Evolutionary conservation across 2,888 invertebrate species (phyloP).

Genomic region (Conus canariensis): DNA sequence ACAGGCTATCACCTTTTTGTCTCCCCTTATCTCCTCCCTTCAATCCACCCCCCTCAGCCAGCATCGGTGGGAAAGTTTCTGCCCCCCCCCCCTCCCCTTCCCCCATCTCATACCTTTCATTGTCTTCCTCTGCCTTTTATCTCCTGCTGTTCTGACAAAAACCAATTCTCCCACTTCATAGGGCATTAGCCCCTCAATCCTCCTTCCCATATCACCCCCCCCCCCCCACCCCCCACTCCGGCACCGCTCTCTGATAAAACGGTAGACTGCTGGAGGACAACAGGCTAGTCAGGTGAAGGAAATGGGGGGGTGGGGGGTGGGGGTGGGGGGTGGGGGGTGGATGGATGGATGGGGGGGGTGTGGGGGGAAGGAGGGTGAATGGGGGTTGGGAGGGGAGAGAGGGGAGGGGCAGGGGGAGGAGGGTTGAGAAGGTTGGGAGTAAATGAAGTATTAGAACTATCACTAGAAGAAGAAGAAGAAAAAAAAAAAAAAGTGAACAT

Average conservation of each 20-base stretch:
- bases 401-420: not conserved
- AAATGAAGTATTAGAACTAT: too few relatives aligned
- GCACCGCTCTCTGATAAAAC: not conserved
- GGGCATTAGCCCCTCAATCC: not conserved
- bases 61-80: not conserved
- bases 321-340: not conserved
- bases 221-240: not conserved
- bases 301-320: not conserved
- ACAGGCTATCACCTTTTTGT: not conserved
- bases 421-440: too few relatives aligned
- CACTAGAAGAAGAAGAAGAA: too few relatives aligned
- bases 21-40: not conserved
- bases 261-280: not conserved
- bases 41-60: not conserved
- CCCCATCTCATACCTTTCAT: not conserved
- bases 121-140: not conserved
- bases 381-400: not conserved
- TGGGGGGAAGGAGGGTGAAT: not conserved
- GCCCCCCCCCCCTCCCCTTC: too few relatives aligned
- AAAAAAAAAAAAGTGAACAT: too few relatives aligned
- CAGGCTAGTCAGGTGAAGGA: not conserved
- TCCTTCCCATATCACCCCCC: not conserved
- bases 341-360: not conserved
- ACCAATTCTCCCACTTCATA: not conserved
- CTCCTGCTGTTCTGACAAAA: not conserved